A percentile compares a stretch with the other conserved stretches of the same genome.
These are phyloP conservation scores for silkworm (Bombyx mori) DNA, from an alignment of 1,140 invertebrate species.

Conservation along the genomic window DNA sequence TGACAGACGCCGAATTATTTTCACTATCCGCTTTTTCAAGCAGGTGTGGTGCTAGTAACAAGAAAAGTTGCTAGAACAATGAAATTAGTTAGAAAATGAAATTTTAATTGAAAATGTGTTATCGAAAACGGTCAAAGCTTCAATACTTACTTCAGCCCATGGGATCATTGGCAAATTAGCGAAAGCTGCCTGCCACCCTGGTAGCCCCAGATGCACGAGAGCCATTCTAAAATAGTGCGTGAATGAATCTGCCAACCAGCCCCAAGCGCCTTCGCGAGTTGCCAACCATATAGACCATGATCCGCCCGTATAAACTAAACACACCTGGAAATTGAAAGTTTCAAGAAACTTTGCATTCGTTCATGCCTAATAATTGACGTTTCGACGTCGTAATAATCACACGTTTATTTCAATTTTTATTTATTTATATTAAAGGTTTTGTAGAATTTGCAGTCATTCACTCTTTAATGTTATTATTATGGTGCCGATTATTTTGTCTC, in stretches of 20 bases:
- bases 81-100: too few relatives aligned
- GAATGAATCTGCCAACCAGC: constrained; percentile 87
- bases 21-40: constrained; percentile 60
- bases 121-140: not conserved
- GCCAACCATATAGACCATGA: constrained; percentile 63
- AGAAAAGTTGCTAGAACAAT: constrained; percentile 68
- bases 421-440: too few relatives aligned
- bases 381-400: too few relatives aligned
- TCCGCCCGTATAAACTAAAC: constrained; percentile 54
- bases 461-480: too few relatives aligned
- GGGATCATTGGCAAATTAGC: constrained; percentile 82
- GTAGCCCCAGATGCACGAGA: constrained; percentile 89
- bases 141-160: constrained; percentile 81
- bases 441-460: too few relatives aligned
- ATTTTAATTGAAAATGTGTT: too few relatives aligned
- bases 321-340: constrained; percentile 34
- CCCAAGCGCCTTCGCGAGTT: constrained; percentile 74
- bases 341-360: too few relatives aligned
- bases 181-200: constrained; percentile 90
- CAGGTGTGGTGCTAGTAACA: constrained; percentile 73
- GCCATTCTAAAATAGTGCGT: constrained; percentile 89
- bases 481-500: too few relatives aligned
- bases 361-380: too few relatives aligned
- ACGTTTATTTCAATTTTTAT: too few relatives aligned
- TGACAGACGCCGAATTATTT: constrained; percentile 13